Evolutionary conservation across 2,888 invertebrate genomes (phyloP), one percentile per base, ranked within the genome.

Genomic region (Eudemis profundana): DNA sequence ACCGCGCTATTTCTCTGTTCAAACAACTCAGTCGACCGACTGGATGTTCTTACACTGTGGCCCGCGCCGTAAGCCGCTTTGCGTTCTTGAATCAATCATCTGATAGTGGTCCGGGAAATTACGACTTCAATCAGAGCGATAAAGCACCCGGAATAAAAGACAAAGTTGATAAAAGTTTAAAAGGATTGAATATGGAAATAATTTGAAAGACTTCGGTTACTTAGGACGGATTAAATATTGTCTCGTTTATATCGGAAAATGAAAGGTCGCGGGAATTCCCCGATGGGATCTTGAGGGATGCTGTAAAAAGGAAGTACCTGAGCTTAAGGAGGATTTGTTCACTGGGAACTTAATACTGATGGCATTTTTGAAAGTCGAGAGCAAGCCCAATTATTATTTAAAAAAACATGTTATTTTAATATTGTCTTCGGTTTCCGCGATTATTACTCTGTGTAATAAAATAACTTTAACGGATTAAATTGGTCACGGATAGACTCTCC

Each of bases 81-180:
- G 44, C 19, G 40, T 29, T 29, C 17, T 33, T 33, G 27, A 57
- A 57, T 57, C 56, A 57, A 57, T 57, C 44, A 57, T 57, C 56
- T 33, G 21, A 54, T 42, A 56, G 42, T 44, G 56, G 38, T 15
- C 29, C 10, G 1, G 29, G 49, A 50, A 42, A 46, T 46, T 21
- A 29, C 17, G 15, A 33, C 33, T 57, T 57, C 56, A 57, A 46
- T 57, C 44, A 57, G 56, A 8, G 29, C 44, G 23, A 27, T 10
- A 21, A 46, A 33, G 56, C 17, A 57, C 44, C 33, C 15, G 19
- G 38, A 27, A 51, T 42, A 33, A 51, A 51, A 62, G 54, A 3
- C 46, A 47, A 54, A 47, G 47, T 61, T 53, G 36, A 36, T 61
- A 61, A 54, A 46, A 47, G 46, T n/a, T 44, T 21, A 7, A 53